Percentiles rank a stretch among this genome's conserved stretches.
phyloP scores from a whole-genome alignment of 1,140 invertebrate species.

The Rhynchophorus ferrugineus region DNA sequence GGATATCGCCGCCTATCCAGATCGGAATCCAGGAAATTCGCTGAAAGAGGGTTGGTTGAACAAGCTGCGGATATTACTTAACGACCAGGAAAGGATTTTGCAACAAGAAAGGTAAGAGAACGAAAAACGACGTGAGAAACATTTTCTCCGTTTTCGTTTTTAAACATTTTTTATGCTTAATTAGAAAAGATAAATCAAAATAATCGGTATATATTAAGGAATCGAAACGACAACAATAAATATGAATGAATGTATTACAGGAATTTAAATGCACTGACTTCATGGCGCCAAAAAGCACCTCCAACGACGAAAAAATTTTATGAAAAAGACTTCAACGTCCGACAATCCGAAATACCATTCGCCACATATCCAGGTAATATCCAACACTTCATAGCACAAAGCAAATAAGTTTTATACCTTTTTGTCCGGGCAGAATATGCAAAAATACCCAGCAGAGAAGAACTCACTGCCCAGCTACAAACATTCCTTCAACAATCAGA shows the following conservation, averaged over 20 bases:
- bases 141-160: too few species aligned
- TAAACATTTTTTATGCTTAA: too few species aligned
- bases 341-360: slow-evolving; percentile 17
- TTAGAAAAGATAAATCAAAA: too few species aligned
- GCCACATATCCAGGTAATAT: slow-evolving; percentile 15
- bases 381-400: background rate
- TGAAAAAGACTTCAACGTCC: background rate
- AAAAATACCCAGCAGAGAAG: slow-evolving; percentile 28
- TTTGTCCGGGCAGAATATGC: slow-evolving; percentile 26
- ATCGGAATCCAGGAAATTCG: slow-evolving; percentile 15
- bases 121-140: too few species aligned
- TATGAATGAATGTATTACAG: too few species aligned
- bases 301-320: slow-evolving; percentile 17
- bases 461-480: slow-evolving; percentile 25
- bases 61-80: slow-evolving; percentile 31
- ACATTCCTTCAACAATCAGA: slow-evolving; percentile 19
- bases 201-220: too few species aligned
- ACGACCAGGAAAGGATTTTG: slow-evolving; percentile 35
- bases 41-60: slow-evolving; percentile 35
- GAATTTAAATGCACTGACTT: slow-evolving; percentile 27
- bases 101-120: slow-evolving; percentile 35
- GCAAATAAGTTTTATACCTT: background rate
- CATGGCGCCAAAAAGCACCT: slow-evolving; percentile 29
- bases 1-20: slow-evolving; percentile 4
- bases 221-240: too few species aligned